A percentile compares a stretch with the other conserved stretches of the same genome.
Evolutionary conservation across 2,888 invertebrate genomes (phyloP).

Genomic region (Coenonympha arcania): DNA sequence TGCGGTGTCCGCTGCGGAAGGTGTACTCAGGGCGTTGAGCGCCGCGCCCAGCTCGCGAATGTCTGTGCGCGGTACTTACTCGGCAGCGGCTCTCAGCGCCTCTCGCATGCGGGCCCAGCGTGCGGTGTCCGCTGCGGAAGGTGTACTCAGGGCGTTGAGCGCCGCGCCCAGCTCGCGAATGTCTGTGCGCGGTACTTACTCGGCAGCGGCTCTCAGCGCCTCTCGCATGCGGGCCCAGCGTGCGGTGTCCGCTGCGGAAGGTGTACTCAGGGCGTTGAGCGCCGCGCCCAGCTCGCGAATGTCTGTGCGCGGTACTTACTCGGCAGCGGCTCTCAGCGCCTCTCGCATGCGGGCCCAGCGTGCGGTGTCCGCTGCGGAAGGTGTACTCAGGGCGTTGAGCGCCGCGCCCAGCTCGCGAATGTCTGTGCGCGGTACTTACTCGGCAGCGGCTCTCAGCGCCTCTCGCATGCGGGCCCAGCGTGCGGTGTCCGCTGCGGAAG

Average conservation of each 20-base stretch:
- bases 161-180: slow-evolving; percentile 59
- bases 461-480: slow-evolving; percentile 42
- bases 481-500: slow-evolving; percentile 37
- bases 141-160: slow-evolving; percentile 48
- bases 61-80: slow-evolving; percentile 52
- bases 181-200: slow-evolving; percentile 52
- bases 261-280: slow-evolving; percentile 48
- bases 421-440: slow-evolving; percentile 52
- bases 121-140: slow-evolving; percentile 37
- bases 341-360: slow-evolving; percentile 42
- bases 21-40: slow-evolving; percentile 48
- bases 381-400: slow-evolving; percentile 48
- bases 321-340: slow-evolving; percentile 47
- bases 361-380: slow-evolving; percentile 37
- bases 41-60: slow-evolving; percentile 59
- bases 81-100: slow-evolving; percentile 47
- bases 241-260: slow-evolving; percentile 37
- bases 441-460: slow-evolving; percentile 47
- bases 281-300: slow-evolving; percentile 59
- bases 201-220: slow-evolving; percentile 47
- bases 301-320: slow-evolving; percentile 52
- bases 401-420: slow-evolving; percentile 59
- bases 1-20: slow-evolving; percentile 37
- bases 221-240: slow-evolving; percentile 42
- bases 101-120: slow-evolving; percentile 42